Conservation (phyloP, 2,113 vertebrate species). For the Dromiciops gliroides region DNA sequence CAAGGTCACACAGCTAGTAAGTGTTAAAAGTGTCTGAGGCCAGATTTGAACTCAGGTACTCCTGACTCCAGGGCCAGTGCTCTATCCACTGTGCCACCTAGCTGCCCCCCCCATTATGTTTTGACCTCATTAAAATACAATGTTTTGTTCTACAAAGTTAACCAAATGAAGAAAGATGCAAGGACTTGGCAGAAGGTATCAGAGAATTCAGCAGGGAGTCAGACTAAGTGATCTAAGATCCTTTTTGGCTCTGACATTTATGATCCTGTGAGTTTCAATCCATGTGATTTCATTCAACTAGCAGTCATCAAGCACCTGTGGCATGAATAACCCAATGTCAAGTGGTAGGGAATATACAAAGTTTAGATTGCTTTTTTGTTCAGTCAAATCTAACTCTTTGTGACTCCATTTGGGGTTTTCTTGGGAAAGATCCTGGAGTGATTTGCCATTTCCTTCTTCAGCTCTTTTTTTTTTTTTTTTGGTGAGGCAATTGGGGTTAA, state of each 20-base stretch:
- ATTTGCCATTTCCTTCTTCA: background rate
- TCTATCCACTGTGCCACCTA: too few relatives aligned
- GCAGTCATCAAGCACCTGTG: background rate
- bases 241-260: background rate
- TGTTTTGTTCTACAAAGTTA: background rate
- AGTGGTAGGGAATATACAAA: background rate
- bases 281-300: background rate
- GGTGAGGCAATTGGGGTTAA: too few relatives aligned
- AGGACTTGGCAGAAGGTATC: too few relatives aligned
- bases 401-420: background rate
- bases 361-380: background rate
- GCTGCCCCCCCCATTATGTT: too few relatives aligned
- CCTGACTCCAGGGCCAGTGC: too few relatives aligned
- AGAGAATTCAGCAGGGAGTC: background rate
- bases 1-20: too few relatives aligned
- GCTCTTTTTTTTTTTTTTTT: too few relatives aligned
- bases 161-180: background rate
- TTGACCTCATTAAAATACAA: background rate
- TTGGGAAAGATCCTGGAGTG: background rate
- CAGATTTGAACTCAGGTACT: too few relatives aligned
- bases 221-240: background rate
- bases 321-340: background rate
- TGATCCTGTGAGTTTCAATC: background rate
- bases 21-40: too few relatives aligned
- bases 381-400: background rate